Evolutionary conservation across 2,797 vertebrate species (phyloP).

Genomic region (Tympanoctomys barrerae): DNA sequence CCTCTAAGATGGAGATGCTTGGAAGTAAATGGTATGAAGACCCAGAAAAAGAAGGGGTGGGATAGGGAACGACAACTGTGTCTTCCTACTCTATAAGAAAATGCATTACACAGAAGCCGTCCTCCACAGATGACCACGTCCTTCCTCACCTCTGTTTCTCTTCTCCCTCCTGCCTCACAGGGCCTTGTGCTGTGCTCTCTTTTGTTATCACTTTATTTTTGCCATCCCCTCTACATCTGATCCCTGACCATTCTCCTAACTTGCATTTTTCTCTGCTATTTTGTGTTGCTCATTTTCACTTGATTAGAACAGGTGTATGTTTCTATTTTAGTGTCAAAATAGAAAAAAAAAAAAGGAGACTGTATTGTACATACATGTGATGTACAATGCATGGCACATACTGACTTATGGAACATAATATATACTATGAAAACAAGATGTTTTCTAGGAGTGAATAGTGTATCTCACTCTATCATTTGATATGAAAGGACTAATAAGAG

Average conservation of each 20-base stretch:
- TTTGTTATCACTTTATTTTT: neutral
- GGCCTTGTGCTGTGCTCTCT: neutral
- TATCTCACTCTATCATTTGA: neutral
- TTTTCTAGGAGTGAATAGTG: slow-evolving; percentile 22
- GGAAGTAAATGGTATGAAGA: neutral
- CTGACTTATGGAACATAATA: slow-evolving; percentile 16
- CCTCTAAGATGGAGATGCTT: neutral
- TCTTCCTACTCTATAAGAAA: neutral
- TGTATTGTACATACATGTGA: slow-evolving; percentile 16
- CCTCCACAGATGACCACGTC: neutral
- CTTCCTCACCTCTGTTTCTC: neutral
- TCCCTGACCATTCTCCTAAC: neutral
- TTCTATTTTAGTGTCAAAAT: slow-evolving; percentile 44
- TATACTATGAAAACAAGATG: neutral
- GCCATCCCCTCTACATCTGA: neutral
- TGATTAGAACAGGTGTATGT: neutral
- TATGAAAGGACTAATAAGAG: slow-evolving; percentile 27
- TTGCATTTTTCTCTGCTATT: neutral
- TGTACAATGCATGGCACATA: neutral
- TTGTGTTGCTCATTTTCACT: slow-evolving; percentile 6
- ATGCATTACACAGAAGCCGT: neutral
- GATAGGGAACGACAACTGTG: neutral
- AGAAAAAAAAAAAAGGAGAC: neutral
- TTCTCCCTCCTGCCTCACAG: neutral
- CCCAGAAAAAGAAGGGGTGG: neutral